phyloP scores from a whole-genome alignment of 2,113 vertebrate species.

The Struthio camelus region DNA sequence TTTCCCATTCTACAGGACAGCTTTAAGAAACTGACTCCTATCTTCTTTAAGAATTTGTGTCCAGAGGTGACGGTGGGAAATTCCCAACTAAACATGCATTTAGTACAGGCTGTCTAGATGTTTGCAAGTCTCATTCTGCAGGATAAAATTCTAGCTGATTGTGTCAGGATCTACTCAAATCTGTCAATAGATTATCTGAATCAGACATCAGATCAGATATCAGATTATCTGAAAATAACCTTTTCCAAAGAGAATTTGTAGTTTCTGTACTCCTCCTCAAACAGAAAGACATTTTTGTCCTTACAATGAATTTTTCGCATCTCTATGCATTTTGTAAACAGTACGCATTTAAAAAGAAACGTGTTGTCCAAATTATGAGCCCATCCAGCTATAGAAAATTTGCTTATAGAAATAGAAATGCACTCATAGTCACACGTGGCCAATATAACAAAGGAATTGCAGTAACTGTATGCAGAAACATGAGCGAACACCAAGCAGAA shows the following conservation, averaged over 20 bases:
- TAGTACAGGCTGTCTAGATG: background rate
- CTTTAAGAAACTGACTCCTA: background rate
- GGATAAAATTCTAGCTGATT: background rate
- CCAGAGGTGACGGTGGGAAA: background rate
- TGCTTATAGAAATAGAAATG: background rate
- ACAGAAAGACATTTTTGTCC: background rate
- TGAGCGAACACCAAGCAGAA: background rate
- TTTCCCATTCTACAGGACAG: background rate
- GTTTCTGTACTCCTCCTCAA: background rate
- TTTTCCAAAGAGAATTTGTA: background rate
- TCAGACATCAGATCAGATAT: no score
- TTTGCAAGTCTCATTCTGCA: background rate
- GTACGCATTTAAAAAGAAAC: background rate
- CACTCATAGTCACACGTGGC: background rate
- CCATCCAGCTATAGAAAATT: background rate
- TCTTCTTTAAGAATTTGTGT: background rate
- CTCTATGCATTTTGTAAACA: background rate
- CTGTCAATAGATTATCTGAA: no score
- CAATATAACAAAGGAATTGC: background rate
- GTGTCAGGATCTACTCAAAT: background rate
- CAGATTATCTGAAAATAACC: background rate
- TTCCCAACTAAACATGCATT: background rate
- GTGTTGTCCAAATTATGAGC: background rate
- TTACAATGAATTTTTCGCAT: background rate
- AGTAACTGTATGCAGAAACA: background rate